Evolutionary conservation across 1,140 invertebrate genomes (phyloP).

Genomic region (Drosophila ambigua): DNA sequence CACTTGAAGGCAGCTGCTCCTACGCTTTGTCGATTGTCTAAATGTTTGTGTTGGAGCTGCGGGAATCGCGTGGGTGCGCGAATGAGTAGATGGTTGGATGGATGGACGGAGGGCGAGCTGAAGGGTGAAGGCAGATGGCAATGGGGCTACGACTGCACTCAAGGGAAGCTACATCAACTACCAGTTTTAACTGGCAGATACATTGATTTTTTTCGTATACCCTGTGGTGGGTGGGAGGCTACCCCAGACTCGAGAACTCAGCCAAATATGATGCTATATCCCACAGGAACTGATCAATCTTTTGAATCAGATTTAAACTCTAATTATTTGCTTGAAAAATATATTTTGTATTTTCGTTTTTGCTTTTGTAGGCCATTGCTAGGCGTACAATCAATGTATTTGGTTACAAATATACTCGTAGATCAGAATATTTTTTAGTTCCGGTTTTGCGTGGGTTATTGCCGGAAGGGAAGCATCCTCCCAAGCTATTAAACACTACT

Average conservation of each 20-base stretch:
- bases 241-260: too few relatives aligned
- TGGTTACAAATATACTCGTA: constrained; percentile 28
- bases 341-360: constrained; percentile 15
- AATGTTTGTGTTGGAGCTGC: constrained; percentile 68
- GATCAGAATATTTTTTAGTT: constrained; percentile 43
- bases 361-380: constrained; percentile 21
- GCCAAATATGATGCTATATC: too few relatives aligned
- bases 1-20: constrained; percentile 68
- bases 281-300: not conserved
- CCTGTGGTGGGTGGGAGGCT: constrained; percentile 1
- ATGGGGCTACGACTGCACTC: not conserved
- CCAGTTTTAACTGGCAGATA: constrained; percentile 56
- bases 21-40: constrained; percentile 68
- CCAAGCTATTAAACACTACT: constrained; percentile 48
- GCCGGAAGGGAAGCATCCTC: constrained; percentile 47
- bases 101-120: not conserved
- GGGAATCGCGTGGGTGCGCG: constrained; percentile 27
- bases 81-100: constrained; percentile 22
- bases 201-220: constrained; percentile 63
- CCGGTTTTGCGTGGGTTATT: constrained; percentile 4
- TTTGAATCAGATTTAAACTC: not conserved
- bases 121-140: not conserved
- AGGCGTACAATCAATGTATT: constrained; percentile 33
- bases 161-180: constrained; percentile 64
- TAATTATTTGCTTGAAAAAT: constrained; percentile 35